A percentile compares a stretch with the other conserved stretches of the same genome.
Evolutionary conservation across 2,888 invertebrate species (phyloP).

Genomic region (Microctonus hyperodae): DNA sequence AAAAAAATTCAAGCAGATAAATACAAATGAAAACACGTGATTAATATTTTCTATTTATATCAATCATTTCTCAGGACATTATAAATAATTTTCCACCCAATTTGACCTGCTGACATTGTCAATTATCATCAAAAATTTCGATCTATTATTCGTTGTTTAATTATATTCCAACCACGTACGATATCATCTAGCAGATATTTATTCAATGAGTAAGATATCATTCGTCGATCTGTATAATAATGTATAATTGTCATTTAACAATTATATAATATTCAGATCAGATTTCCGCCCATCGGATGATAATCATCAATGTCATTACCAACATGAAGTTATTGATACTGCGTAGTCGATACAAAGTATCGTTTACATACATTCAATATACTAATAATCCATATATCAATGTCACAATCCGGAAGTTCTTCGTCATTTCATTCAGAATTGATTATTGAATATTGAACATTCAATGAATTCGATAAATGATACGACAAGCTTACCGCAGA

Average conservation of each 20-base stretch:
- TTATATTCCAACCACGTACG: constrained; percentile 35
- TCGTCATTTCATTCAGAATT: not conserved
- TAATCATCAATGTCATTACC: not conserved
- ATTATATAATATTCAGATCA: not conserved
- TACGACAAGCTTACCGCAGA: constrained; percentile 8
- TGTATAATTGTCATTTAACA: not conserved
- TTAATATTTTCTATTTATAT: no score
- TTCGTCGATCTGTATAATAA: constrained; percentile 22
- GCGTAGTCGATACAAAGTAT: not conserved
- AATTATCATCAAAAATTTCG: constrained; percentile 28
- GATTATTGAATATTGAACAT: not conserved
- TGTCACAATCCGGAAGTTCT: not conserved
- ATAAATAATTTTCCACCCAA: constrained; percentile 20
- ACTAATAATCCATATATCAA: no score
- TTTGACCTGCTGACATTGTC: constrained; percentile 40
- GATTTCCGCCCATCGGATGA: not conserved
- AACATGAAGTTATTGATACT: not conserved
- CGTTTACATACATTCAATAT: not conserved
- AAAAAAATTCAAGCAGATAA: not conserved
- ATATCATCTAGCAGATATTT: constrained; percentile 14
- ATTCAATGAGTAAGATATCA: constrained; percentile 23
- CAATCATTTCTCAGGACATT: no score
- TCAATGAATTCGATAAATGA: not conserved
- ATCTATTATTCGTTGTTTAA: constrained; percentile 31
- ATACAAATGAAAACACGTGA: not conserved